phyloP scores from a whole-genome alignment of 2,888 invertebrate species.

The Gnatocerus cornutus region DNA sequence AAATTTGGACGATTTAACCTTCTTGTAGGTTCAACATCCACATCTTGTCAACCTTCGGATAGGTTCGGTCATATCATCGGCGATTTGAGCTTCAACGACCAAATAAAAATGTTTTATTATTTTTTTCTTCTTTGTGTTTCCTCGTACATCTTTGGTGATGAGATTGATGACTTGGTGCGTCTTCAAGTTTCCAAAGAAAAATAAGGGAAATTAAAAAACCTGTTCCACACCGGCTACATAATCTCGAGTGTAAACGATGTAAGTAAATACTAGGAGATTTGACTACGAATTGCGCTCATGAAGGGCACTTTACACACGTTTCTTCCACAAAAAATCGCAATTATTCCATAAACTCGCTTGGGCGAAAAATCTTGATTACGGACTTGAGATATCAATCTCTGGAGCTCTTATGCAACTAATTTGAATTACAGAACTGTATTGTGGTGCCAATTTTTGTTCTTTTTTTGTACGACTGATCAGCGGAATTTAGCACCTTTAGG shows the following conservation, averaged over 20 bases:
- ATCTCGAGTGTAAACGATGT: constrained; percentile 31
- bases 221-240: constrained; percentile 18
- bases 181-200: constrained; percentile 29
- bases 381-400: too few species aligned
- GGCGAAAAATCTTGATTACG: too few species aligned
- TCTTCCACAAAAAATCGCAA: not conserved
- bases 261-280: constrained; percentile 15
- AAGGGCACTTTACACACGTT: not conserved
- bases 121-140: constrained; percentile 10
- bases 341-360: too few species aligned
- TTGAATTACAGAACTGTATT: too few species aligned
- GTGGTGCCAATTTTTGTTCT: too few species aligned
- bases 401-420: too few species aligned
- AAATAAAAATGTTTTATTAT: not conserved
- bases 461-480: too few species aligned
- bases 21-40: constrained; percentile 33
- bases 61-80: constrained; percentile 13
- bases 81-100: not conserved
- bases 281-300: constrained; percentile 1
- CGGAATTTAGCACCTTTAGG: too few species aligned
- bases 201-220: constrained; percentile 31
- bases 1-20: constrained; percentile 37
- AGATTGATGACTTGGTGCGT: constrained; percentile 19
- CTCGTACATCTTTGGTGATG: not conserved
- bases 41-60: constrained; percentile 30